phyloP scores from a whole-genome alignment of 1,140 invertebrate species.

The Halictus rubicundus region DNA sequence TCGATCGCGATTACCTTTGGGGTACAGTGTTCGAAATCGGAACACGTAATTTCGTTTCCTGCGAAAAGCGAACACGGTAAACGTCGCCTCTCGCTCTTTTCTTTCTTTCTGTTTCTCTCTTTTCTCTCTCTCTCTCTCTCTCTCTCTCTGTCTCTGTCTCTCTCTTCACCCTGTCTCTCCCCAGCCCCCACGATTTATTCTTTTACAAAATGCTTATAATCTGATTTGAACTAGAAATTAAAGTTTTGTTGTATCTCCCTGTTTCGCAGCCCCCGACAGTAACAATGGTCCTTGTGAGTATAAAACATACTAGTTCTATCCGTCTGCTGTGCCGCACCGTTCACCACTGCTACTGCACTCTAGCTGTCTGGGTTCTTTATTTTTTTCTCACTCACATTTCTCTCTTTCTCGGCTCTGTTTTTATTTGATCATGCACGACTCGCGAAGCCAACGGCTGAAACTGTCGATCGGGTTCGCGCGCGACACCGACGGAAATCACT shows the following conservation, averaged over 20 bases:
- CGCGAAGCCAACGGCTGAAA: neutral
- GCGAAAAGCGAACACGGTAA: too few relatives aligned
- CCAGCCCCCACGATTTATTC: conserved; percentile 51
- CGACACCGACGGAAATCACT: neutral
- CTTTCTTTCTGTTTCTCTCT: too few relatives aligned
- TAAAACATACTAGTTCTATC: conserved; percentile 79
- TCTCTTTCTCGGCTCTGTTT: neutral
- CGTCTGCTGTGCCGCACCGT: conserved; percentile 77
- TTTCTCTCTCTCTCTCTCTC: neutral
- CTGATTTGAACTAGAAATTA: conserved; percentile 74
- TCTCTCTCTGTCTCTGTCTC: too few relatives aligned
- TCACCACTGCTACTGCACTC: conserved; percentile 69
- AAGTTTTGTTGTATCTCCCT: conserved; percentile 80
- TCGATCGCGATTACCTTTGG: neutral
- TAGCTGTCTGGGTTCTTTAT: conserved; percentile 17
- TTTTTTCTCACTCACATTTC: neutral
- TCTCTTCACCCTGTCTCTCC: conserved; percentile 34
- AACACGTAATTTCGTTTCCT: too few relatives aligned
- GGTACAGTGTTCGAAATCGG: neutral
- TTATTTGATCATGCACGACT: conserved; percentile 23
- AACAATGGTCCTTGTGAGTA: conserved; percentile 93
- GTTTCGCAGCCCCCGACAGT: conserved; percentile 88
- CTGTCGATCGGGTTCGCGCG: neutral
- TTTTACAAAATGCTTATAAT: conserved; percentile 68
- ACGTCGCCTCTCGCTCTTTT: too few relatives aligned